A percentile compares a stretch with the other conserved stretches of the same genome.
Conservation (phyloP, 2,888 invertebrate species). For the Acanthosepion esculentum region DNA sequence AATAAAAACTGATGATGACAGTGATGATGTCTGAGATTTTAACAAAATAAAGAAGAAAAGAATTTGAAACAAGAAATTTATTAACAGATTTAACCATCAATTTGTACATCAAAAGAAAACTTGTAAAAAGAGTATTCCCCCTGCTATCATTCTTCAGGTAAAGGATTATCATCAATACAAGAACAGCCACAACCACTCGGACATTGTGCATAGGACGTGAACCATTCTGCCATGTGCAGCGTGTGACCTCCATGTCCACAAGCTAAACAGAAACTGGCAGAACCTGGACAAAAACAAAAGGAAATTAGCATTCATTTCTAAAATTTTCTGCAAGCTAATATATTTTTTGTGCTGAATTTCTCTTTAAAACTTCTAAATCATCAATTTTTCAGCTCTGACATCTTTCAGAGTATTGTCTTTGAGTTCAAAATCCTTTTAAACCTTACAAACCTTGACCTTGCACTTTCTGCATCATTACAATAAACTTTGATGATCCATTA, state of each 20-base stretch:
- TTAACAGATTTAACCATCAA: constrained; percentile 25
- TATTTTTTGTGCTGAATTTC: too few species aligned
- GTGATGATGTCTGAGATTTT: too few species aligned
- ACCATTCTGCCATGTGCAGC: constrained; percentile 89
- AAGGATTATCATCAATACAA: constrained; percentile 83
- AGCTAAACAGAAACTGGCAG: constrained; percentile 87
- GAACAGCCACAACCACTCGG: constrained; percentile 94
- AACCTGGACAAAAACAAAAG: constrained; percentile 61
- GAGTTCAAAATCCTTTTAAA: too few species aligned
- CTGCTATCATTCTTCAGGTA: background rate
- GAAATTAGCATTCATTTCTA: background rate
- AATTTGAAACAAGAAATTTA: constrained; percentile 37
- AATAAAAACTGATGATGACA: too few species aligned
- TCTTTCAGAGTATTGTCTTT: too few species aligned
- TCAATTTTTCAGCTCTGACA: too few species aligned
- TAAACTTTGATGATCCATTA: too few species aligned
- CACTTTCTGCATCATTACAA: too few species aligned
- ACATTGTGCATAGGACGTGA: constrained; percentile 84
- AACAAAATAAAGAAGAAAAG: background rate
- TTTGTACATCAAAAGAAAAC: background rate
- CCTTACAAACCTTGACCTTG: too few species aligned
- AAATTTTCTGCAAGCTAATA: too few species aligned
- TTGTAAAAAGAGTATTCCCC: background rate
- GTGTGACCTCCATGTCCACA: constrained; percentile 97
- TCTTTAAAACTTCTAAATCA: too few species aligned